Evolutionary conservation across 2,113 vertebrate species (phyloP).

Genomic region (Perca flavescens): DNA sequence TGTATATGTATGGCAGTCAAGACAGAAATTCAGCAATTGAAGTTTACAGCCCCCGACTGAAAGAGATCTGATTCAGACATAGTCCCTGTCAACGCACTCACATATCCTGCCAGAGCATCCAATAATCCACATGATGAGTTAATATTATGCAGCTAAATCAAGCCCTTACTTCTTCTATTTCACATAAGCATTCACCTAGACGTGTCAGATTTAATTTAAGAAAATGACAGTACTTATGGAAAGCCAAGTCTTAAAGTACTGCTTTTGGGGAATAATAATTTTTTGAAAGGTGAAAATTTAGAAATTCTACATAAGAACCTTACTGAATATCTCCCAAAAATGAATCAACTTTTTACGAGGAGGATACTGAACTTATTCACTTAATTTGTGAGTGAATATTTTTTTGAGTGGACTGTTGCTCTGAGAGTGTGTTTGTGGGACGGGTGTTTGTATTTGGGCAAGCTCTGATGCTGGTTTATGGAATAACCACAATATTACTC

Average conservation of each 20-base stretch:
- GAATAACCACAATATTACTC: conserved; percentile 12
- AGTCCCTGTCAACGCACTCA: conserved; percentile 17
- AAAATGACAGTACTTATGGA: conserved; percentile 45
- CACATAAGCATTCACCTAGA: conserved; percentile 20
- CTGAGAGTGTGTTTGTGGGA: background rate
- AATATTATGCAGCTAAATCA: conserved; percentile 51
- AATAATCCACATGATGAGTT: conserved; percentile 50
- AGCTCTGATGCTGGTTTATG: background rate
- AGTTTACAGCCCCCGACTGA: background rate
- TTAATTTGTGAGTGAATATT: conserved; percentile 45
- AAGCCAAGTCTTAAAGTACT: conserved; percentile 40
- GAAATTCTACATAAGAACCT: conserved; percentile 17
- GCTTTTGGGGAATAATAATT: conserved; percentile 17
- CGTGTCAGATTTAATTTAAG: conserved; percentile 47
- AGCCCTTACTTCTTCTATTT: conserved; percentile 35
- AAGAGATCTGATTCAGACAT: background rate
- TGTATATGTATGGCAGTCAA: background rate
- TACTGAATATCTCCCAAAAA: conserved; percentile 10
- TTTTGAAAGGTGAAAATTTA: conserved; percentile 40
- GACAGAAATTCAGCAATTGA: background rate
- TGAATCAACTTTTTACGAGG: conserved; percentile 9
- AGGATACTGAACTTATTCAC: conserved; percentile 34
- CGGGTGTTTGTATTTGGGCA: background rate
- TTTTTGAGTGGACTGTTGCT: conserved; percentile 32
- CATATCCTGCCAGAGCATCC: conserved; percentile 20